Base-by-base conservation (phyloP, 2,797 vertebrate species). In the Rhinophrynus dorsalis region DNA sequence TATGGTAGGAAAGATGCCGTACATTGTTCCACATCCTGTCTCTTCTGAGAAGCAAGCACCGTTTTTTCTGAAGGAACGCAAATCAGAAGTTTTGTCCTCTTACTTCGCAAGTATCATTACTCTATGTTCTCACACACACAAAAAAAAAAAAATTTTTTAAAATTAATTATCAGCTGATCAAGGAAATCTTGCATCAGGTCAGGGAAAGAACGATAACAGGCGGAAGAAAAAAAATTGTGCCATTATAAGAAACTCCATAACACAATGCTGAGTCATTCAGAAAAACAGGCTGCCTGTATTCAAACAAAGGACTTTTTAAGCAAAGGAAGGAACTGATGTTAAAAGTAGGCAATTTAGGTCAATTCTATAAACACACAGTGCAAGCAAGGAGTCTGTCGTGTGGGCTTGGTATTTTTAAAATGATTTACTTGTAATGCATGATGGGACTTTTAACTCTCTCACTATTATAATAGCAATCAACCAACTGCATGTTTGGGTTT, bases 401-500 rank as follows among this genome's bases (percentile, higher is more conserved):
- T 56, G 13, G 3, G 4, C 18, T 50, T 24, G 5, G n/a, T n/a
- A n/a, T n/a, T n/a, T n/a, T n/a, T n/a, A 33, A 47, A 45, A 32
- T 42, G 8, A 15, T 13, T 45, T 60, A 5, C 3, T 12, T 5
- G 2, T 8, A 48, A 50, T 35, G 9, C 3, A 10, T 11, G 45
- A 67, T 1, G 13, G 9, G 8, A 15, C n/a, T 37, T 38, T 26
- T 35, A 48, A 38, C 45, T 23, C 1, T 13, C 12, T 15, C 7
- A 37, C 7, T 37, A 37, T 6, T 3, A 37, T 3, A 37, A 37
- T 30, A 9, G 4, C 62, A 45, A 51, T 26, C 30, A 2, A 29
- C 3, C 23, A 50, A 59, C 38, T 48, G 44, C 54, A 68, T 56
- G 17, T 17, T 44, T 44, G 15, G 40, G 40, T 18, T 13, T 55